A percentile compares a stretch with the other conserved stretches of the same genome.
These are phyloP conservation scores for Puma concolor DNA, from an alignment of 2,113 vertebrate genomes.

Conservation along the genomic window DNA sequence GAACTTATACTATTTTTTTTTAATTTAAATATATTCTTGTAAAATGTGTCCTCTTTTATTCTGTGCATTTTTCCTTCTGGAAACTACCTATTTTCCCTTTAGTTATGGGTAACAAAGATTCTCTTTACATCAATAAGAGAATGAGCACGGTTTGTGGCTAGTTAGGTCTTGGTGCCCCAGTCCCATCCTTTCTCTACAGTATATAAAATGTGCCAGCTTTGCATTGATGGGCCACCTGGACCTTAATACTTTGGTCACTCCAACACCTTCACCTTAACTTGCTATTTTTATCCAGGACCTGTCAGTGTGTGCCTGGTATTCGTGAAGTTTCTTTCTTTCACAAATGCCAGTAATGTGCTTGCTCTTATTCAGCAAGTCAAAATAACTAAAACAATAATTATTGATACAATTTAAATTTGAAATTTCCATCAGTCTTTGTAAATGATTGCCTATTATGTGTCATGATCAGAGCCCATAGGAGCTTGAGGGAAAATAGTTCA, in stretches of 20 bases:
- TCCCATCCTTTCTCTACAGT: not conserved
- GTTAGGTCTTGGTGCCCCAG: not conserved
- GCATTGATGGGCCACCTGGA: not conserved
- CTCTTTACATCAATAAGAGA: not conserved
- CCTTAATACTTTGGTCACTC: not conserved
- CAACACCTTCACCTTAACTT: not conserved
- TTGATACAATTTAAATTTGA: conserved; percentile 17
- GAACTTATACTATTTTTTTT: not conserved
- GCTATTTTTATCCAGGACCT: not conserved
- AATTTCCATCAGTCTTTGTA: conserved; percentile 22
- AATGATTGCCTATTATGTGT: conserved; percentile 42
- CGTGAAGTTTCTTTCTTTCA: not conserved
- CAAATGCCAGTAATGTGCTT: not conserved
- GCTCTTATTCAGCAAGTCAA: conserved; percentile 46
- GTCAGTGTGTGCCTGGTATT: too few relatives aligned
- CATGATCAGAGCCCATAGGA: not conserved
- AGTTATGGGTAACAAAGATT: not conserved
- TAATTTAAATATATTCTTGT: not conserved
- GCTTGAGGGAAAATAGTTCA: conserved; percentile 21
- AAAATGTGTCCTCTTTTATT: not conserved
- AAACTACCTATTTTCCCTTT: not conserved
- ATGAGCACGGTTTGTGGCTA: not conserved
- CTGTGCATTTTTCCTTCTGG: not conserved
- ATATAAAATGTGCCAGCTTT: fast-evolving
- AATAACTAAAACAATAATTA: conserved; percentile 33